phyloP scores from a whole-genome alignment of 1,140 invertebrate genomes.

The Diabrotica undecimpunctata region DNA sequence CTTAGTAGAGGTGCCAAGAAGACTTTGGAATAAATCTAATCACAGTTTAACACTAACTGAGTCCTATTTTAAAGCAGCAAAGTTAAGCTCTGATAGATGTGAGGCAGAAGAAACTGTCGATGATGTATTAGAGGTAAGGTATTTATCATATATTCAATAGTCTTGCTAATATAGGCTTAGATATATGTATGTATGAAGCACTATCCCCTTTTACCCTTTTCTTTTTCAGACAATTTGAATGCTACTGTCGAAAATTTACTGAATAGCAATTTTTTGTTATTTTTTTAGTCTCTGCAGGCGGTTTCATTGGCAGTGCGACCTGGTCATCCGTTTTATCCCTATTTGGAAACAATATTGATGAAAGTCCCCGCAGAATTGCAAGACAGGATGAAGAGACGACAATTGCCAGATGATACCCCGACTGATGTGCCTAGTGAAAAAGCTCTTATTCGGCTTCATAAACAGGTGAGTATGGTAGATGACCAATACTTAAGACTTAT shows the following conservation, averaged over 20 bases:
- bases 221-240: too few species aligned
- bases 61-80: slow-evolving; percentile 96
- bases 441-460: slow-evolving; percentile 75
- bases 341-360: slow-evolving; percentile 83
- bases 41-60: slow-evolving; percentile 78
- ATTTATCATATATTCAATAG: too few species aligned
- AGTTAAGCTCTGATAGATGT: slow-evolving; percentile 92
- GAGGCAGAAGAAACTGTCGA: slow-evolving; percentile 95
- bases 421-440: slow-evolving; percentile 74
- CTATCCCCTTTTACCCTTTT: too few species aligned
- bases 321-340: slow-evolving; percentile 63
- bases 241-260: background rate
- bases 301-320: slow-evolving; percentile 64
- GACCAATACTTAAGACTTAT: too few species aligned
- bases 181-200: too few species aligned
- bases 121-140: slow-evolving; percentile 86
- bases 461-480: slow-evolving; percentile 52
- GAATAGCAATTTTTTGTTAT: slow-evolving; percentile 15
- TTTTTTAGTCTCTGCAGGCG: slow-evolving; percentile 65
- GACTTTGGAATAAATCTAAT: slow-evolving; percentile 81
- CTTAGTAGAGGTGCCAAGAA: slow-evolving; percentile 90
- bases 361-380: slow-evolving; percentile 78
- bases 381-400: slow-evolving; percentile 65
- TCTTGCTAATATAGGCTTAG: too few species aligned
- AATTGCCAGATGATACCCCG: slow-evolving; percentile 62